Evolutionary conservation across 1,140 invertebrate species (phyloP).

Genomic region (Formica exsecta): DNA sequence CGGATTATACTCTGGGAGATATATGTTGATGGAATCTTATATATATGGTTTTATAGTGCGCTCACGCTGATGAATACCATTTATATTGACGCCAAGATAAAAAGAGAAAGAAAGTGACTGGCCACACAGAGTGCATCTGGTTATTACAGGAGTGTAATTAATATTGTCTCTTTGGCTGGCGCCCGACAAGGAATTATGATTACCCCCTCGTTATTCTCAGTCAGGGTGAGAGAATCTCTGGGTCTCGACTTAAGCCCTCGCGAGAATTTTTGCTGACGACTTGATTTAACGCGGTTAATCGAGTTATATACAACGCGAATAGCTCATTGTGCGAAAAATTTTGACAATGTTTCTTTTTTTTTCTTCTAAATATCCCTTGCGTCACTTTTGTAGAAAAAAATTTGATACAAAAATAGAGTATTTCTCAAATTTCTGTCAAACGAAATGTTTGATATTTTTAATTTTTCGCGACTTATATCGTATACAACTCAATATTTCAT

Average conservation of each 20-base stretch:
- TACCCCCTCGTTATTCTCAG: constrained; percentile 69
- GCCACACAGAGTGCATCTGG: constrained; percentile 63
- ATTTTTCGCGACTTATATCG: not conserved
- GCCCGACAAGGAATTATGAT: constrained; percentile 69
- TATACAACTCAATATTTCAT: no score
- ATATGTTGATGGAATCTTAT: constrained; percentile 83
- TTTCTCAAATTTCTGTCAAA: not conserved
- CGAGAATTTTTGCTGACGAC: constrained; percentile 78
- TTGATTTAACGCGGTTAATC: constrained; percentile 78
- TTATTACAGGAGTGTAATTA: constrained; percentile 85
- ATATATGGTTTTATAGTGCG: constrained; percentile 80
- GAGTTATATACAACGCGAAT: constrained; percentile 70
- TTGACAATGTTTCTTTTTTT: constrained; percentile 17
- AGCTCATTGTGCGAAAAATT: constrained; percentile 75
- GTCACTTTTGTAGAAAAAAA: not conserved
- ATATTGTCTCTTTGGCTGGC: constrained; percentile 79
- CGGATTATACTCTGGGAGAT: constrained; percentile 81
- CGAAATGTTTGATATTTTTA: not conserved
- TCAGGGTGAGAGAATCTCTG: not conserved
- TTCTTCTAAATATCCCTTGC: no score
- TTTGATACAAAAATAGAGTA: not conserved
- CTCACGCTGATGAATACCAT: constrained; percentile 82
- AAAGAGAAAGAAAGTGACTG: constrained; percentile 32
- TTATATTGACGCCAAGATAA: constrained; percentile 78
- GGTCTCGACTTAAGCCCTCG: constrained; percentile 6